Evolutionary conservation across 2,888 invertebrate genomes (phyloP), one percentile per base, ranked within the genome.

Genomic region (Drosophila bunnanda): DNA sequence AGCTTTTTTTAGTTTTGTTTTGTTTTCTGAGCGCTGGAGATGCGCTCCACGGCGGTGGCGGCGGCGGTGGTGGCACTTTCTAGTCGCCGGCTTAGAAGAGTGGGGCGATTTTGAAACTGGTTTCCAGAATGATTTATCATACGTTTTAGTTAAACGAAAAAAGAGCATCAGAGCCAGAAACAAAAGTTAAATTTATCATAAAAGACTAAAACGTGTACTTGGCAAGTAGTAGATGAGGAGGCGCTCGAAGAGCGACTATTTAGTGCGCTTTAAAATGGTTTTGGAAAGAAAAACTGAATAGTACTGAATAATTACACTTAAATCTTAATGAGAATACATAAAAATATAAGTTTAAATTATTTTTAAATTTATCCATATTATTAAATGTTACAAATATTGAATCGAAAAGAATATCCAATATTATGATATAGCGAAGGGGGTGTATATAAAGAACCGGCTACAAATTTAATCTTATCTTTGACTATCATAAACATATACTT

Each of bases 141-240:
- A 79, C 86, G 80, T 88, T 85, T 82, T 85, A 89, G 82, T 78
- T 72, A 78, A 82, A 76, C 56, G 43, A 80, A 75, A 85, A 73
- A 78, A 72, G 71, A 85, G 71, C 80, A 81, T 59, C 67, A 50
- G 43, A 46, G 59, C 66, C 53, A 44, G 25, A 79, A 70, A 64
- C 78, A 85, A 78, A 85, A 77, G 74, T 78, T 85, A 79, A 89
- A 88, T 85, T 86, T 89, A 88, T 86, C 86, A 85, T 89, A 88
- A 79, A 85, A 89, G 73, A 71, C 87, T 75, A 88, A 89, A 86
- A 83, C 89, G 83, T 82, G 89, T 89, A 88, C 84, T 85, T 88
- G 76, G 73, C 68, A 67, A 75, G 48, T 52, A 52, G n/a, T 25
- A 15, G 39, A 30, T 39, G 30, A 17, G 8, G 30, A 17, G 8